These are phyloP conservation scores for Crocuta crocuta DNA, from an alignment of 2,113 vertebrate species.

Conservation along the genomic window DNA sequence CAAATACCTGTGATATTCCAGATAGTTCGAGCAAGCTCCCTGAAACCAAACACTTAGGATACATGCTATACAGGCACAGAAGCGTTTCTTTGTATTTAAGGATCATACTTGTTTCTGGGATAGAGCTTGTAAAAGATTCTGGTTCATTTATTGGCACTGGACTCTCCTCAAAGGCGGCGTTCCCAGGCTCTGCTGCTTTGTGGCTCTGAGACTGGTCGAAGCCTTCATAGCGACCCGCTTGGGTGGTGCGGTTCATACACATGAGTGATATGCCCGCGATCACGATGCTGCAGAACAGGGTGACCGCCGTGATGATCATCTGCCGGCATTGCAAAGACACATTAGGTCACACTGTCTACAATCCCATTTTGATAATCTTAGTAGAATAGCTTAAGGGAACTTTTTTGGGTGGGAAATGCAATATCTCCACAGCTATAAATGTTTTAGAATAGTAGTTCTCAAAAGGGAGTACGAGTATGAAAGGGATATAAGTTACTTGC, in stretches of 20 bases:
- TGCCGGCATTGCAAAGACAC: slow-evolving; percentile 75
- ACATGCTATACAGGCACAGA: not conserved
- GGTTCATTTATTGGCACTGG: slow-evolving; percentile 54
- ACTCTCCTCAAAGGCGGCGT: slow-evolving; percentile 81
- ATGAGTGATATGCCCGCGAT: slow-evolving; percentile 92
- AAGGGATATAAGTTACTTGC: slow-evolving; percentile 11
- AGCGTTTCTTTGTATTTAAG: not conserved
- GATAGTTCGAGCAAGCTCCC: not conserved
- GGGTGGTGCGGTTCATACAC: slow-evolving; percentile 92
- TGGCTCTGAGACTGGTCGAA: slow-evolving; percentile 84
- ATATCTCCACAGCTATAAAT: not conserved
- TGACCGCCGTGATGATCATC: slow-evolving; percentile 92
- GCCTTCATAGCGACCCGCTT: slow-evolving; percentile 87
- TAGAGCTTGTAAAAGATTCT: slow-evolving; percentile 68
- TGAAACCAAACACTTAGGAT: slow-evolving; percentile 3
- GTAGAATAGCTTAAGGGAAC: not conserved
- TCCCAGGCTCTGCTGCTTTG: slow-evolving; percentile 81
- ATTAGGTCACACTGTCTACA: not conserved
- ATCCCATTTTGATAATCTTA: not conserved
- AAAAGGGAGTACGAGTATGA: not conserved
- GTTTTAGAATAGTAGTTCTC: not conserved
- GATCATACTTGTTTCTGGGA: slow-evolving; percentile 87
- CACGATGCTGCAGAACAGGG: slow-evolving; percentile 90
- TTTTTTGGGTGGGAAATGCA: slow-evolving; percentile 34
- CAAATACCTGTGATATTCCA: slow-evolving; percentile 34